phyloP scores from a whole-genome alignment of 2,888 invertebrate genomes.

The Dasypogon diadema region DNA sequence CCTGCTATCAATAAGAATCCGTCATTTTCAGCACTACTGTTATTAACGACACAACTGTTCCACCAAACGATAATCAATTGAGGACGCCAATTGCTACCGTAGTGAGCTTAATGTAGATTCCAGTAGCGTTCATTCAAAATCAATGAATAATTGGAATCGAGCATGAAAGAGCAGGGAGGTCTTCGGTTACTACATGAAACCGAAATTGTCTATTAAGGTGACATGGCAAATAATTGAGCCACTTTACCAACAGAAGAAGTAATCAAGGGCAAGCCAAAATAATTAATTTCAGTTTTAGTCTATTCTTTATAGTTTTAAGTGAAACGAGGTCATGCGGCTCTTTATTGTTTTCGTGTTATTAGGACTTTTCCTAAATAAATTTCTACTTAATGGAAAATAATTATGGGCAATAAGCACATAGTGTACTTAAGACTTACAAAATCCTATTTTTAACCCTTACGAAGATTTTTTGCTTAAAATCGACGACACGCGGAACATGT shows the following conservation, averaged over 20 bases:
- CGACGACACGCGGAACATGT: too few species aligned
- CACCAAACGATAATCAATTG: conserved; percentile 28
- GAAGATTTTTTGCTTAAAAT: too few species aligned
- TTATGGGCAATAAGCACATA: too few species aligned
- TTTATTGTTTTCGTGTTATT: background rate
- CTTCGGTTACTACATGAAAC: background rate
- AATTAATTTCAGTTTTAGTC: background rate
- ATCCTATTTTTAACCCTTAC: too few species aligned
- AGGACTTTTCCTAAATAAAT: too few species aligned
- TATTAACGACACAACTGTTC: conserved; percentile 23
- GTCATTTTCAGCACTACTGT: background rate
- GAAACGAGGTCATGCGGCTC: background rate
- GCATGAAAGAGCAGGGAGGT: background rate
- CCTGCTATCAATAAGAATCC: background rate
- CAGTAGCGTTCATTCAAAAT: conserved; percentile 19
- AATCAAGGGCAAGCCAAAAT: background rate
- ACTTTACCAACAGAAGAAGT: conserved; percentile 22
- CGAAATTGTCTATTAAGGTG: conserved; percentile 29
- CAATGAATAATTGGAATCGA: conserved; percentile 11
- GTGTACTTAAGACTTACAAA: too few species aligned
- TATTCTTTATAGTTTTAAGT: background rate
- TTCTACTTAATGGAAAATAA: too few species aligned
- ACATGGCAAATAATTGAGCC: background rate
- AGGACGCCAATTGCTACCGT: background rate
- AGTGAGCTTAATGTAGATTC: conserved; percentile 9